Conservation (phyloP, 1,140 invertebrate genomes). For the Cotesia vestalis region DNA sequence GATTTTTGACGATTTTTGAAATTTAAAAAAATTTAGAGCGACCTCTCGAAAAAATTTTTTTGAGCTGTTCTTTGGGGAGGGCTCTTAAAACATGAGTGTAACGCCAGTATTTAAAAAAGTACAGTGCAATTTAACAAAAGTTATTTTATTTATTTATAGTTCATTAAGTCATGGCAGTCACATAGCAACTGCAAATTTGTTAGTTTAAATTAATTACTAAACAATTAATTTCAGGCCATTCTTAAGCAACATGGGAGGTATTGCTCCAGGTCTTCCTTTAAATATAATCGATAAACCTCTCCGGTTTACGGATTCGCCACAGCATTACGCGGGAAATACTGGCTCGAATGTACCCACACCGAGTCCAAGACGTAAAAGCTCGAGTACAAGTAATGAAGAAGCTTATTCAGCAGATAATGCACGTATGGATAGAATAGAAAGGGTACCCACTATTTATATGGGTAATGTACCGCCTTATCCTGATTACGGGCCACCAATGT, state of each 20-base stretch:
- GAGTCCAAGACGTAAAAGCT: conserved; percentile 75
- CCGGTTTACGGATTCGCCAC: conserved; percentile 80
- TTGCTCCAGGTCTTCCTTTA: conserved; percentile 55
- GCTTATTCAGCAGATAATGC: conserved; percentile 58
- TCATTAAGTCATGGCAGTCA: too few species aligned
- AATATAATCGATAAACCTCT: conserved; percentile 70
- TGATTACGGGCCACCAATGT: conserved; percentile 58
- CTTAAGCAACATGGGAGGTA: conserved; percentile 60
- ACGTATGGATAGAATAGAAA: conserved; percentile 61
- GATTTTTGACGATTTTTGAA: too few species aligned
- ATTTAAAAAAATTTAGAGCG: too few species aligned
- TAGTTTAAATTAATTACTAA: not conserved
- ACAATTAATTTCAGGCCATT: conserved; percentile 54
- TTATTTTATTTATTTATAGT: too few species aligned
- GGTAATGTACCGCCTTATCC: conserved; percentile 50
- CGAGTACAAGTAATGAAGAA: conserved; percentile 72
- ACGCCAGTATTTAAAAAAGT: too few species aligned
- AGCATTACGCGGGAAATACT: conserved; percentile 68
- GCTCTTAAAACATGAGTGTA: too few species aligned
- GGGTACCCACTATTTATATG: conserved; percentile 68
- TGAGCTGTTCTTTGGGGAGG: too few species aligned
- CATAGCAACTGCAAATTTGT: too few species aligned
- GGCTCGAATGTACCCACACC: conserved; percentile 72
- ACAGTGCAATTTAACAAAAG: too few species aligned
- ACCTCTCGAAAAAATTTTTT: too few species aligned